Base-by-base conservation (phyloP, 2,888 invertebrate species). In the Malthinus seriepunctatus region DNA sequence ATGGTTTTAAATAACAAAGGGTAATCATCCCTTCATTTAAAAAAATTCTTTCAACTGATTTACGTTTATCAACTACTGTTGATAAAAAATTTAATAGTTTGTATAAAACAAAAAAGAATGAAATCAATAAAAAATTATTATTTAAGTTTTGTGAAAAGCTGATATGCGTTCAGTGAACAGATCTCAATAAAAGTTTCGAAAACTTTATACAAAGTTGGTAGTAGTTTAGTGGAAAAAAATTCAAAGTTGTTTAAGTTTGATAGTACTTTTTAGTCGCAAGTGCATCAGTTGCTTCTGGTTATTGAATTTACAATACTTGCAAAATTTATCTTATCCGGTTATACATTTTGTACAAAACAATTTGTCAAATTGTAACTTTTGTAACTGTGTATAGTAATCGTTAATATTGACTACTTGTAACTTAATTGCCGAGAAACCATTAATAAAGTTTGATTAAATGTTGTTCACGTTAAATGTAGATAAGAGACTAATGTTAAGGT, bases 181-280 rank as follows among this genome's bases (percentile, higher is more conserved):
- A 42, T 44, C 14, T 32, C 51, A 33, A 51, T 51, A 51, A 51
- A 51, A 51, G 23, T 32, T 51, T 51, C 12, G 42, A n/a, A 51
- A 51, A 51, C 51, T 51, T 11, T 12, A 34, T 44, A 14, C 33
- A 23, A 51, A 44, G 10, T 51, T 51, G 34, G 51, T 33, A 44
- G 44, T 51, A 34, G 51, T 44, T 50, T 33, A 39, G 39, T 12
- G 32, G 14, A 32, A 46, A 37, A 12, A 32, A 46, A 32, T 12
- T 32, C 10, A 15, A 50, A 51, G 51, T 56, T 51, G 51, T 56
- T 50, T 51, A 44, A 56, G 46, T 56, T 56, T 51, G 23, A 31
- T 15, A 46, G 31, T 46, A 56, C 46, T 51, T 45, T 45, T 46
- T 37, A 39, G 39, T 51, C 32, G 32, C 51, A 56, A 51, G 51